Evolutionary conservation across 2,113 vertebrate species (phyloP).

Genomic region (Cricetomys ansorgei): DNA sequence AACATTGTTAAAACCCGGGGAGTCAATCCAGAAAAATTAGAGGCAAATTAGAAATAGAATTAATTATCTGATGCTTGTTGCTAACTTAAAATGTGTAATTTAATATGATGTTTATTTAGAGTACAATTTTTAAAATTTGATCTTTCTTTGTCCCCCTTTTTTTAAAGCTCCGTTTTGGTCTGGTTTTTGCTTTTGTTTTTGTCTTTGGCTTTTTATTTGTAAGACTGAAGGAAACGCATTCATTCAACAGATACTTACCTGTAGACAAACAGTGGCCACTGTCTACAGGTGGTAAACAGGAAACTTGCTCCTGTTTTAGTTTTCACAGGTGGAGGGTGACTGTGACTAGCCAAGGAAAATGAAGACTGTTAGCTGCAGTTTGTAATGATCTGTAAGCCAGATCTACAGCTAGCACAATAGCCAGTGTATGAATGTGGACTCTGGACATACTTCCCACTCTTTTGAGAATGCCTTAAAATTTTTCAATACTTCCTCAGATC

Average conservation of each 20-base stretch:
- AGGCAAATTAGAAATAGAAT: slow-evolving; percentile 45
- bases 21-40: slow-evolving; percentile 35
- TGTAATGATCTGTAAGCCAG: background rate
- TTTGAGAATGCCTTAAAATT: slow-evolving; percentile 54
- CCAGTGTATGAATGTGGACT: slow-evolving; percentile 34
- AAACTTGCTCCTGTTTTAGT: background rate
- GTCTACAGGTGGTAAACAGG: background rate
- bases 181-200: background rate
- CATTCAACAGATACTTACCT: slow-evolving; percentile 17
- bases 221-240: slow-evolving; percentile 9
- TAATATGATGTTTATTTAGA: slow-evolving; percentile 38
- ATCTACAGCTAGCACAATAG: slow-evolving; percentile 17
- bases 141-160: background rate
- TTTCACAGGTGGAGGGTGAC: background rate
- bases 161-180: background rate
- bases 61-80: background rate
- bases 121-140: background rate
- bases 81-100: slow-evolving; percentile 39
- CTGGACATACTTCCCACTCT: slow-evolving; percentile 1
- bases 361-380: background rate
- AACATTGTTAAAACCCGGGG: slow-evolving; percentile 37
- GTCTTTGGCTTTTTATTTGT: background rate
- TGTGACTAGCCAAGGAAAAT: background rate
- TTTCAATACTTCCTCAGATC: background rate
- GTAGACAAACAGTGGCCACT: background rate